Evolutionary conservation across 92 coral and sea anemone genomes (phyloP).

Genomic region (Palythoa heliodiscus): DNA sequence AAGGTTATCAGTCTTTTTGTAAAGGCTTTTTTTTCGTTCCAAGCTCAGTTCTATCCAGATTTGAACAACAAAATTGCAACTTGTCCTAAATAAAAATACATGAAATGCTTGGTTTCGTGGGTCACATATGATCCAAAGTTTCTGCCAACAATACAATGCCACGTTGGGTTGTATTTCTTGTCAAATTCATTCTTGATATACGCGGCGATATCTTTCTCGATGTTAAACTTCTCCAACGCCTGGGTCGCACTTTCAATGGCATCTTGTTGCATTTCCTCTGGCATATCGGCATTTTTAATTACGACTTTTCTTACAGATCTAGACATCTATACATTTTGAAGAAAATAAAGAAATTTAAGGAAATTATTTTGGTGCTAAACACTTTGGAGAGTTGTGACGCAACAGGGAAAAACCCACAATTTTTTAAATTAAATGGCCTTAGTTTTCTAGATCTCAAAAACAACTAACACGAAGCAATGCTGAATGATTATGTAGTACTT

Average conservation of each 20-base stretch:
- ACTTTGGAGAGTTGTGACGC: background rate
- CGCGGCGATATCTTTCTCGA: slow-evolving; percentile 97
- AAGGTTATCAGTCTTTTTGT: no score
- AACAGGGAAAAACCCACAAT: slow-evolving; percentile 33
- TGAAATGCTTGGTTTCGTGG: slow-evolving; percentile 98
- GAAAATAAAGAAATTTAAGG: slow-evolving; percentile 15
- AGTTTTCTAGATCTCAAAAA: background rate
- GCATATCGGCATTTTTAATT: slow-evolving; percentile 93
- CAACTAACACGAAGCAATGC: background rate
- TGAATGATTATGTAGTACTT: slow-evolving; percentile 19
- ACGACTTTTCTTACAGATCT: slow-evolving; percentile 96
- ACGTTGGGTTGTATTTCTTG: slow-evolving; percentile 99
- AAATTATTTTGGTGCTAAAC: background rate
- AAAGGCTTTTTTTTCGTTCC: background rate
- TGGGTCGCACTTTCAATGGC: slow-evolving; percentile 90
- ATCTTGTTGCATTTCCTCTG: slow-evolving; percentile 96
- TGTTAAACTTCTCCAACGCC: slow-evolving; percentile 96
- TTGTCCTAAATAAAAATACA: slow-evolving; percentile 97
- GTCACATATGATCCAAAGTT: slow-evolving; percentile 98
- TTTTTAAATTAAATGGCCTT: background rate
- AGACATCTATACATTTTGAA: slow-evolving; percentile 71
- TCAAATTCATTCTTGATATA: slow-evolving; percentile 95
- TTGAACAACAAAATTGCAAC: slow-evolving; percentile 93
- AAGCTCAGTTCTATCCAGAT: slow-evolving; percentile 62
- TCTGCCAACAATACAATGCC: slow-evolving; percentile 98